Base-by-base conservation (phyloP, 2,113 vertebrate species). In the Takifugu bimaculatus region DNA sequence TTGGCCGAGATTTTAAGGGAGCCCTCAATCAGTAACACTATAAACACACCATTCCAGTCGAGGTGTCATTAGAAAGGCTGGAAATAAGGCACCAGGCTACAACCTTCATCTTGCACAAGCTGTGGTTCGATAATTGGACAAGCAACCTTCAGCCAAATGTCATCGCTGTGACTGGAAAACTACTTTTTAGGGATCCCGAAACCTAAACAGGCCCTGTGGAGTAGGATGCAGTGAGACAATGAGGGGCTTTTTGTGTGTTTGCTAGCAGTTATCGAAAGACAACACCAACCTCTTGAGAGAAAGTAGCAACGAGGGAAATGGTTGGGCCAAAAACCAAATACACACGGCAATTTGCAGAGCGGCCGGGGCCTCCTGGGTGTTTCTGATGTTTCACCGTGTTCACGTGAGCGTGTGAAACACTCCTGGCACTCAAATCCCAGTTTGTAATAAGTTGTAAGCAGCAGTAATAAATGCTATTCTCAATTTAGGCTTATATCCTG, bases 11-110 rank as follows among this genome's bases (percentile, higher is more conserved):
- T 77, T 87, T 88, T 78, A 82, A 80, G 80, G 86, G 84, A 82
- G 84, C 83, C 83, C 85, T 84, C 82, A 88, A 88, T 88, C 85
- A 83, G 83, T 80, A 60, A 75, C 71, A 68, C 74, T 78, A 68
- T 88, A 90, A 89, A 89, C 88, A 87, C 68, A 57, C 79, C 81
- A 78, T 85, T 82, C 67, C 81, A 83, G 64, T 68, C 6, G 68
- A 87, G 81, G 84, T 87, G 77, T 77, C 80, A 83, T 86, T 81
- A 87, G 75, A 74, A 84, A 13, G 78, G 66, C 75, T 84, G 78
- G 75, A 78, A 85, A 74, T 72, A 75, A 72, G 75, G 68, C 77
- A 49, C 60, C 66, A 56, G 64, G 78, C 78, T 74, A 68, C 73
- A 63, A 67, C 45, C 44, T 67, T 67, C 56, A 6, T 66, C 79